These are phyloP conservation scores for Aphelenchoides fujianensis DNA, from an alignment of 1,140 invertebrate genomes.

Conservation along the genomic window DNA sequence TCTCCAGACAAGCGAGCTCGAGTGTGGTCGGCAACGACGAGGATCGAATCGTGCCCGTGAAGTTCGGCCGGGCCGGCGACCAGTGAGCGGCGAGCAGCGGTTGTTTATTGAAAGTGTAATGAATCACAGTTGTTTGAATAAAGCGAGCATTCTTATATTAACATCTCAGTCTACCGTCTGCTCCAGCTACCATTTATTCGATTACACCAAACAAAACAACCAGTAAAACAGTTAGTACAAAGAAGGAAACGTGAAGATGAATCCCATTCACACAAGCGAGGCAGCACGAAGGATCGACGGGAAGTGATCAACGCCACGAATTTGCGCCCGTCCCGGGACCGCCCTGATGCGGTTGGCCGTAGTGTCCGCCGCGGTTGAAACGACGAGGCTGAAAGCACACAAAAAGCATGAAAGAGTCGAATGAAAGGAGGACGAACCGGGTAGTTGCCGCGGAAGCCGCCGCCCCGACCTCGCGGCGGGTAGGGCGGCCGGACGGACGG, in stretches of 20 bases:
- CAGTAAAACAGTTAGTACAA: no score
- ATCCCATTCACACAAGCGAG: slow-evolving; percentile 17
- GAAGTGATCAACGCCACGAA: not conserved
- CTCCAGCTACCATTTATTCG: slow-evolving; percentile 12
- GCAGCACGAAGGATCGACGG: not conserved
- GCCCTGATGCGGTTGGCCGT: no score
- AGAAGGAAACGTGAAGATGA: no score
- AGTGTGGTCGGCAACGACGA: slow-evolving; percentile 41
- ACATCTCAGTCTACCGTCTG: not conserved
- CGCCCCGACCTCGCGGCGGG: not conserved
- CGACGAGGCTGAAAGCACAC: no score
- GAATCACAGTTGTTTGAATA: not conserved
- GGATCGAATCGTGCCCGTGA: slow-evolving; percentile 44
- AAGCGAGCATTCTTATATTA: slow-evolving; percentile 20
- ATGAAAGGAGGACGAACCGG: not conserved
- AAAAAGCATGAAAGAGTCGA: no score
- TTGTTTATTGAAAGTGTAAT: not conserved
- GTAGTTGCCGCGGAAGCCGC: not conserved
- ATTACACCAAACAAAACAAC: not conserved
- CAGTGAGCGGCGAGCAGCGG: not conserved
- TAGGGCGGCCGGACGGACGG: no score
- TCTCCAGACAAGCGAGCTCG: slow-evolving; percentile 37
- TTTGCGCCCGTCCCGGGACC: no score
- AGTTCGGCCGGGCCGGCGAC: slow-evolving; percentile 35
- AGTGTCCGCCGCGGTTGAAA: no score